A percentile compares a stretch with the other conserved stretches of the same genome.
Evolutionary conservation across 53 echinoderm and acorn worm genomes (phyloP).

Genomic region (Patiria pectinifera): DNA sequence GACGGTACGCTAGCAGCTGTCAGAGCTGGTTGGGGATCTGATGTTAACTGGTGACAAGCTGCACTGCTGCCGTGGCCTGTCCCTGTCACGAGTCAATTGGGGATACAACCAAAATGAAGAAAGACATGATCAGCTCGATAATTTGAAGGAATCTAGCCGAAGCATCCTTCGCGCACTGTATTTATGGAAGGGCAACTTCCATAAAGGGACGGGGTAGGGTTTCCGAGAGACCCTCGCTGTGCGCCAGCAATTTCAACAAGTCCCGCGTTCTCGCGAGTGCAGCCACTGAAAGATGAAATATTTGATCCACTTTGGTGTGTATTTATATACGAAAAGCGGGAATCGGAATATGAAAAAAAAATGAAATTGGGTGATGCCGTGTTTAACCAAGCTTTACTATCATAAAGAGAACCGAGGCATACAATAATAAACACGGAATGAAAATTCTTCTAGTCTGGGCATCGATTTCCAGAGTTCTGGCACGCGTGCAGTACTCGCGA

Average conservation of each 20-base stretch:
- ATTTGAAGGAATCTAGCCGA: slow-evolving; percentile 47
- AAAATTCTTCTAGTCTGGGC: slow-evolving; percentile 1
- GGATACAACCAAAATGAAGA: slow-evolving; percentile 42
- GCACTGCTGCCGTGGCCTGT: slow-evolving; percentile 13
- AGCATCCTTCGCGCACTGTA: slow-evolving; percentile 16
- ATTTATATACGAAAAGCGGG: neutral
- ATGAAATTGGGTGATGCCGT: neutral
- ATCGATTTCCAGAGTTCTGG: slow-evolving; percentile 11
- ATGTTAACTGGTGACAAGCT: slow-evolving; percentile 46
- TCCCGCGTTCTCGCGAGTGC: neutral
- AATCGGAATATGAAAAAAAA: neutral
- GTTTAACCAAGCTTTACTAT: neutral
- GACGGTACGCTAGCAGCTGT: slow-evolving; percentile 23
- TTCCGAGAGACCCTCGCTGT: slow-evolving; percentile 6
- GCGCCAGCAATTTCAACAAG: neutral
- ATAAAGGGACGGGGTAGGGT: slow-evolving; percentile 42
- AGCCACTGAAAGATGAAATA: neutral
- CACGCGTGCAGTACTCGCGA: slow-evolving; percentile 23
- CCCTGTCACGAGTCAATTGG: slow-evolving; percentile 45
- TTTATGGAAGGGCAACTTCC: slow-evolving; percentile 44
- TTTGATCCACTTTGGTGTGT: neutral
- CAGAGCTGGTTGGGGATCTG: slow-evolving; percentile 26
- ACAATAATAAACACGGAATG: slow-evolving; percentile 44
- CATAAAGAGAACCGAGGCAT: neutral
- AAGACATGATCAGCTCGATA: slow-evolving; percentile 54